Conservation (phyloP, 2,113 vertebrate species). For the Verasper variegatus region DNA sequence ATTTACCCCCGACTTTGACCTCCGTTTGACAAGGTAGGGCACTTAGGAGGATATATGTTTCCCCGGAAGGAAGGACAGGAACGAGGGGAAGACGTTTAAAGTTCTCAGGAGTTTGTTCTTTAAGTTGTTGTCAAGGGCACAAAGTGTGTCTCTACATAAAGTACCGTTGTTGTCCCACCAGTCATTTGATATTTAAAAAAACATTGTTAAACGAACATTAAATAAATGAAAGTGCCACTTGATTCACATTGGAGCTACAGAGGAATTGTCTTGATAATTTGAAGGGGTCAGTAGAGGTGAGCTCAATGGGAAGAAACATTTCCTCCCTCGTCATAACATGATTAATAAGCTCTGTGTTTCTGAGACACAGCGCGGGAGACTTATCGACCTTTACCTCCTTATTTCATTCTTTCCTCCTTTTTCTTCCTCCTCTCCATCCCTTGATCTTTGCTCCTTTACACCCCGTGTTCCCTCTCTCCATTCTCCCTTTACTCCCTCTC, state of each 20-base stretch:
- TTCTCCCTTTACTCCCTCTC: neutral
- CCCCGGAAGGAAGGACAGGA: conserved; percentile 24
- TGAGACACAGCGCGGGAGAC: conserved; percentile 16
- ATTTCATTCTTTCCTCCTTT: neutral
- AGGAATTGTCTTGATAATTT: conserved; percentile 2
- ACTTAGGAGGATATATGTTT: conserved; percentile 12
- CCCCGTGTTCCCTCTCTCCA: neutral
- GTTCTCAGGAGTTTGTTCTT: neutral
- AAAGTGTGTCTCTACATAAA: neutral
- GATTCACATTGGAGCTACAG: neutral
- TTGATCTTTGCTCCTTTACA: conserved; percentile 13
- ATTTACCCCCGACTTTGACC: conserved; percentile 54
- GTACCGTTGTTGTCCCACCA: neutral
- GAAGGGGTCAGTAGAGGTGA: conserved; percentile 7
- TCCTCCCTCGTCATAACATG: conserved; percentile 44
- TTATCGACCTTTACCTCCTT: conserved; percentile 17
- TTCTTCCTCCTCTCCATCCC: conserved; percentile 6
- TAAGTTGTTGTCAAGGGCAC: conserved; percentile 7
- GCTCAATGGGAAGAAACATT: conserved; percentile 14
- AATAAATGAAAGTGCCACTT: neutral
- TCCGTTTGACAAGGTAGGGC: conserved; percentile 31
- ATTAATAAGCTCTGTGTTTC: conserved; percentile 48
- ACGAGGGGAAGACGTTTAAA: conserved; percentile 7
- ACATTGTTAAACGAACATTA: neutral
- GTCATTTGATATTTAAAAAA: neutral